Conservation (phyloP, 2,888 invertebrate species). For the Sussaba pulchella region DNA sequence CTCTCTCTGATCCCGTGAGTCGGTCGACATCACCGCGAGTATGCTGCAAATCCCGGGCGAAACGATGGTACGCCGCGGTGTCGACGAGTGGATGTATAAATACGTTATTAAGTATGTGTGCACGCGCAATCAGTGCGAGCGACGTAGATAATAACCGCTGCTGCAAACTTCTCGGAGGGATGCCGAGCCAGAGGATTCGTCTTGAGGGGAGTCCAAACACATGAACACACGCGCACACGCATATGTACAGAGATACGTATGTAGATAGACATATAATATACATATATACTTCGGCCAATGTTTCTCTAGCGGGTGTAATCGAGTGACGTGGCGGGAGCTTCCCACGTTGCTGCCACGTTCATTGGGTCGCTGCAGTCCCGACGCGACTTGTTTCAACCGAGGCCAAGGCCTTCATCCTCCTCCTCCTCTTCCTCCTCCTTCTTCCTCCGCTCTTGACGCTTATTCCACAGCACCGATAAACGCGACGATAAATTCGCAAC, state of each 20-base stretch:
- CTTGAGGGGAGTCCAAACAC: no score
- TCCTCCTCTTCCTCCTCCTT: no score
- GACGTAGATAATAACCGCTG: constrained; percentile 23
- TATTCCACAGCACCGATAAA: constrained; percentile 44
- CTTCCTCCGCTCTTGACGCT: background rate
- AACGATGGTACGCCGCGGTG: constrained; percentile 1
- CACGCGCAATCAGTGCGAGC: constrained; percentile 58
- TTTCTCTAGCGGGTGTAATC: constrained; percentile 42
- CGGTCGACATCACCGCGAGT: constrained; percentile 10
- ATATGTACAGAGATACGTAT: no score
- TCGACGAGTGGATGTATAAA: constrained; percentile 29
- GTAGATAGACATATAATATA: no score
- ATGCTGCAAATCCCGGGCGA: background rate
- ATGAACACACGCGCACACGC: no score
- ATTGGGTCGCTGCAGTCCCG: constrained; percentile 38
- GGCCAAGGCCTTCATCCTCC: constrained; percentile 12
- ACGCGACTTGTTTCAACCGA: constrained; percentile 32
- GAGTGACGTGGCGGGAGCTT: constrained; percentile 29
- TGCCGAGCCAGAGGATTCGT: background rate
- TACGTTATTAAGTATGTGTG: background rate
- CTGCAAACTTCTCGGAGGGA: constrained; percentile 14
- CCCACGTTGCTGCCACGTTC: constrained; percentile 52
- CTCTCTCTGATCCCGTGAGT: constrained; percentile 3
- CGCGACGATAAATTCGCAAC: constrained; percentile 28
- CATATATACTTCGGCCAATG: no score